phyloP scores from a whole-genome alignment of 2,797 vertebrate genomes.

The Microctenopoma stevenorrisi region DNA sequence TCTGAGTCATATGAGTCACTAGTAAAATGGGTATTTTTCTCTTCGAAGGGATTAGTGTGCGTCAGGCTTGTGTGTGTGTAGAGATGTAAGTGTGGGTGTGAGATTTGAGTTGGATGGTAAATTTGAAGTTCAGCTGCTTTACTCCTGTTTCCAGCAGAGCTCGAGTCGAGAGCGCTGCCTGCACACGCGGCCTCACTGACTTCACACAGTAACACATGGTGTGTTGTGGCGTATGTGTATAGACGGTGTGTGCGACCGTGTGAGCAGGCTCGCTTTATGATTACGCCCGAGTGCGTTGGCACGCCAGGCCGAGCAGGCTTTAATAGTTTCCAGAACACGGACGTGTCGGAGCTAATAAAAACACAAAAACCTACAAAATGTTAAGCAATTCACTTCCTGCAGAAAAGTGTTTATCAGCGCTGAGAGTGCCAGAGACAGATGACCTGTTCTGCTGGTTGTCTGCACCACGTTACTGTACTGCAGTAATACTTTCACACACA shows the following conservation, averaged over 20 bases:
- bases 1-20: constrained; percentile 14
- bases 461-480: constrained; percentile 28
- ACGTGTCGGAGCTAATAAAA: constrained; percentile 73
- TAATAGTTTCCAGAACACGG: constrained; percentile 75
- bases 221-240: constrained; percentile 21
- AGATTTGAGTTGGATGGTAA: constrained; percentile 23
- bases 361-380: constrained; percentile 51
- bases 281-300: constrained; percentile 3
- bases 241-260: constrained; percentile 22
- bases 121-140: neutral
- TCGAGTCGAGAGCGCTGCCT: neutral
- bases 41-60: constrained; percentile 1
- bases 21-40: constrained; percentile 14
- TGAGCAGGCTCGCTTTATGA: constrained; percentile 30
- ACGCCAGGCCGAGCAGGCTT: constrained; percentile 44
- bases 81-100: constrained; percentile 24
- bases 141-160: constrained; percentile 1
- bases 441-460: constrained; percentile 52
- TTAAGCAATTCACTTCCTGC: constrained; percentile 67
- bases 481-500: constrained; percentile 27
- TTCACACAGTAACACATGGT: constrained; percentile 26
- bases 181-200: constrained; percentile 14
- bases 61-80: neutral
- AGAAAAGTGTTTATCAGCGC: constrained; percentile 42
- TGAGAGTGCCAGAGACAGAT: constrained; percentile 17